Evolutionary conservation across 2,113 vertebrate species (phyloP).

Genomic region (Pseudolaguvia tuberculata): DNA sequence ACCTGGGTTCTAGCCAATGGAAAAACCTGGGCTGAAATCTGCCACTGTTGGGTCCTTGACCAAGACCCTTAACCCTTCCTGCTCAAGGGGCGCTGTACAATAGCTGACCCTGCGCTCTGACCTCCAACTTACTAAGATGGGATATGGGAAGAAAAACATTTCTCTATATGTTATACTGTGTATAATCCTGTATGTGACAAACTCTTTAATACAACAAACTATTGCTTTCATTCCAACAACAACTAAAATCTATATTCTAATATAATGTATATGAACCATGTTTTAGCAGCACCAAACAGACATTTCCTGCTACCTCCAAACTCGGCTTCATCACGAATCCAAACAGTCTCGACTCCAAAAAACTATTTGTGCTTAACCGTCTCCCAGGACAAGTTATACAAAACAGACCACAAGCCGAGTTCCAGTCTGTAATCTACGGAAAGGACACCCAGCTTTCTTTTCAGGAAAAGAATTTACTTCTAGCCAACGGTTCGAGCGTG

Average conservation of each 20-base stretch:
- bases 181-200: too few species aligned
- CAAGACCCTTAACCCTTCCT: too few species aligned
- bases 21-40: too few species aligned
- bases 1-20: too few species aligned
- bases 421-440: constrained; percentile 21
- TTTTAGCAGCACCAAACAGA: not conserved
- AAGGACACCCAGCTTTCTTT: constrained; percentile 32
- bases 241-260: not conserved
- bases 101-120: too few species aligned
- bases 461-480: constrained; percentile 25
- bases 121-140: too few species aligned
- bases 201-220: constrained; percentile 4
- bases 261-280: not conserved
- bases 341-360: constrained; percentile 37
- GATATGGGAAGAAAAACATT: too few species aligned
- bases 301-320: not conserved
- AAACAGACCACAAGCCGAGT: constrained; percentile 33
- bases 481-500: constrained; percentile 15
- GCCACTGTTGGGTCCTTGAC: too few species aligned
- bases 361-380: constrained; percentile 29
- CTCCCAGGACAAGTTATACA: constrained; percentile 33
- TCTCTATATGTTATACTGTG: too few species aligned
- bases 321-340: constrained; percentile 40
- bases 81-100: too few species aligned
- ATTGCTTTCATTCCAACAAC: not conserved